Base-by-base conservation (phyloP, 2,888 invertebrate genomes). In the Idaea biselata region DNA sequence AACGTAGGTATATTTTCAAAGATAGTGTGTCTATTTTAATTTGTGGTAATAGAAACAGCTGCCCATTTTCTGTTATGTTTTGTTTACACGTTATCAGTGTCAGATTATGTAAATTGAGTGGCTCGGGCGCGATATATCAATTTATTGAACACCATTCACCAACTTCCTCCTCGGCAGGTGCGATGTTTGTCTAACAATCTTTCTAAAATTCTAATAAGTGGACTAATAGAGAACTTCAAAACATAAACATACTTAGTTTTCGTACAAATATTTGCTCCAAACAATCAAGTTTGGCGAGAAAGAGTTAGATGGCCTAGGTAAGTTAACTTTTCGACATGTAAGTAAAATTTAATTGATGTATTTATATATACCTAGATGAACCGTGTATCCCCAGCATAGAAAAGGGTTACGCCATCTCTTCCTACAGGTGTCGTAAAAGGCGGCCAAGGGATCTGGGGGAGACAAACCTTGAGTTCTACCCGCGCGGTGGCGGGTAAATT, bases 1-100 rank as follows among this genome's bases (percentile, higher is more conserved):
- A 69, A 64, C 70, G 61, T 56, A 25, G 25, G 25, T 25, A 65
- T 64, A 58, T 70, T 69, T 69, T 73, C 66, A 68, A 65, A 63
- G 63, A 65, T 60, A 64, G 59, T 32, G 59, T 65, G 62, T 17
- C 58, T 61, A 60, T 70, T 65, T 68, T 66, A 67, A 69, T 67
- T 67, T 63, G 64, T 68, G 69, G 63, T 68, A 68, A 65, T 18
- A 17, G 55, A 55, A 17, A 59, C n/a, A 14, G 56, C 55, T 44
- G 14, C 44, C 8, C 16, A 58, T 58, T 58, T 55, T 11, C 17
- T 60, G 53, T 25, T 54, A 53, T 60, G 44, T 58, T 68, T 69
- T 70, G 66, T 70, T 70, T 65, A 69, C 68, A 64, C 66, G 65
- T 25, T 68, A 63, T 66, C 66, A 63, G 58, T 56, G 61, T 60